Evolutionary conservation across 1,140 invertebrate genomes (phyloP), one percentile per base, ranked within the genome.

Genomic region (Tetraneura akinire): DNA sequence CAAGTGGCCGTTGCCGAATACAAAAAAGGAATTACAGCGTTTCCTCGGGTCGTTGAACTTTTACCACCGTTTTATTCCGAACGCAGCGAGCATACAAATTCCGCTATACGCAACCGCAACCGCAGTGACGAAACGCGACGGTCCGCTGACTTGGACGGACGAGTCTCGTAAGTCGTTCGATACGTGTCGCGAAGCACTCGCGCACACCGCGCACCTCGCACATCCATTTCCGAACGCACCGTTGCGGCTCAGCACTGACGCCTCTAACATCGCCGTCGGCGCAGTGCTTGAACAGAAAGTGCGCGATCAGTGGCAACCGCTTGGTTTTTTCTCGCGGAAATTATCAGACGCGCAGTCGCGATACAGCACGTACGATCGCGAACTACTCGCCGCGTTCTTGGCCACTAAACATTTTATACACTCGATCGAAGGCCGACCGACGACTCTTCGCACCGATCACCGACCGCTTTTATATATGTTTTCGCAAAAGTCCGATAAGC

Each of bases 281-380:
- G 74, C 55, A 11, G 37, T 45, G 1, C 6, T 80, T 3, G 14
- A 80, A 11, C 74, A n/a, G n/a, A n/a, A n/a, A 80, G 21, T 14
- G 13, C 5, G 0, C 10, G 32, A 21, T 1, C 9, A 0, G 8
- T 37, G 37, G 9, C 18, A 62, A 26, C 74, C 74, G 1, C n/a
- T 62, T 5, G 74, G 51, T 37, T 87, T 86, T 80, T 86, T 85
- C 64, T 86, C 85, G 0, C 32, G 42, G 0, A 80, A 60, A 8
- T 16, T 81, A 0, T 26, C 9, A 68, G 57, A 16, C 14, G 5
- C 80, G 0, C 47, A 81, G 62, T n/a, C n/a, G 1, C 47, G 45
- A 4, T 85, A 85, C 51, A 81, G 60, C n/a, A 82, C 84, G 1
- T 86, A 85, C 57, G 84, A 87, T 81, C 80, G 85, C 5, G 85